Percentiles rank a stretch among this genome's conserved stretches.
phyloP scores from a whole-genome alignment of 2,113 vertebrate species.

The Apteryx owenii region DNA sequence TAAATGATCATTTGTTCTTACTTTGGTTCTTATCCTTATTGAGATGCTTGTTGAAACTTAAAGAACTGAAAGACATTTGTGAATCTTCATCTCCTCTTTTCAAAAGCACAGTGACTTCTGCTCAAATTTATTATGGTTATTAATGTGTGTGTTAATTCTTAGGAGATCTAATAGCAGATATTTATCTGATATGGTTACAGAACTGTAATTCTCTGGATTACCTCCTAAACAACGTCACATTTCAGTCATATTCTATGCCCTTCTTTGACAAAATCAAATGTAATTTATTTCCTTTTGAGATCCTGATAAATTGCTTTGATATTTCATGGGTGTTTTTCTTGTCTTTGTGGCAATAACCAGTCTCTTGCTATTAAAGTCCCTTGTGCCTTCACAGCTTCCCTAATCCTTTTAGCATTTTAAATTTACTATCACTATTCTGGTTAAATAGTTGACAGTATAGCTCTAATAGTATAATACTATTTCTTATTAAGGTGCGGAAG shows the following conservation, averaged over 20 bases:
- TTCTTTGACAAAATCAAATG: neutral
- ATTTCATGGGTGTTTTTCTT: neutral
- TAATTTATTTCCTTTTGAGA: neutral
- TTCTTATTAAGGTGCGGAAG: neutral
- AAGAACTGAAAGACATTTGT: neutral
- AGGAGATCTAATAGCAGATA: neutral
- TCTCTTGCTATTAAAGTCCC: neutral
- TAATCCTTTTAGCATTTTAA: neutral
- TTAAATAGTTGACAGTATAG: neutral
- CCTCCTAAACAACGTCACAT: neutral
- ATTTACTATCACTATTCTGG: neutral
- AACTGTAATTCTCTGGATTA: neutral
- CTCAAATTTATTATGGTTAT: neutral
- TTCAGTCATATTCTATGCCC: neutral
- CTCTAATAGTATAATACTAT: neutral
- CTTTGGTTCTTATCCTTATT: accelerated
- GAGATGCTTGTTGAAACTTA: neutral
- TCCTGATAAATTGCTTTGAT: neutral
- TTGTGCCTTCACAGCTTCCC: neutral
- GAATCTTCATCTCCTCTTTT: neutral
- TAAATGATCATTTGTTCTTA: neutral
- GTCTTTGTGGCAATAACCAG: neutral
- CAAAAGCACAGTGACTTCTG: neutral
- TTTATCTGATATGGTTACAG: neutral
- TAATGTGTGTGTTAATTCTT: accelerated